Evolutionary conservation across 2,888 invertebrate genomes (phyloP).

Genomic region (Netelia inedita): DNA sequence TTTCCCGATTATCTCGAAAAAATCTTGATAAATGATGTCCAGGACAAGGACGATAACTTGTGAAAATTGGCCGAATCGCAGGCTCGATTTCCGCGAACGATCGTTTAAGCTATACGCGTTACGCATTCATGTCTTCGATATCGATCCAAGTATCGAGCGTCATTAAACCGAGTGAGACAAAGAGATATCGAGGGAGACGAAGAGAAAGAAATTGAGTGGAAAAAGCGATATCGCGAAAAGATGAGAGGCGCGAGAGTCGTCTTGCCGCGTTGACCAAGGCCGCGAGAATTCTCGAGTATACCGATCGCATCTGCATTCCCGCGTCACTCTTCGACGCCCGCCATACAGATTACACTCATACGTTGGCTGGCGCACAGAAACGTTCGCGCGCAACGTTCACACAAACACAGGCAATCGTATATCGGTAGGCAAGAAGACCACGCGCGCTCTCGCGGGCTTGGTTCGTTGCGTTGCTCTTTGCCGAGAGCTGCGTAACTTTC

Average conservation of each 20-base stretch:
- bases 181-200: constrained; percentile 15
- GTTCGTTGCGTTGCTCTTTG: constrained; percentile 31
- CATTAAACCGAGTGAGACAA: constrained; percentile 20
- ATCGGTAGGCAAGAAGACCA: constrained; percentile 59
- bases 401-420: constrained; percentile 47
- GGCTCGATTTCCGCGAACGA: no score
- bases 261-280: constrained; percentile 60
- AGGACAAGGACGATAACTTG: no score
- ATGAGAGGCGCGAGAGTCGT: constrained; percentile 47
- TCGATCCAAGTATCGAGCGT: not conserved
- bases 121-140: not conserved
- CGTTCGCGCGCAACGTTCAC: not conserved
- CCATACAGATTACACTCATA: not conserved
- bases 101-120: no score
- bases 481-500: constrained; percentile 62
- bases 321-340: constrained; percentile 42
- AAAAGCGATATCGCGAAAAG: constrained; percentile 40
- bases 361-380: not conserved
- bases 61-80: no score
- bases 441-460: not conserved
- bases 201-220: constrained; percentile 27
- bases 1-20: no score
- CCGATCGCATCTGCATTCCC: constrained; percentile 70
- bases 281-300: constrained; percentile 42
- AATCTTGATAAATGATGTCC: no score